A percentile compares a stretch with the other conserved stretches of the same genome.
Evolutionary conservation across 2,113 vertebrate genomes (phyloP).

Genomic region (Anarhynchus alexandrinus): DNA sequence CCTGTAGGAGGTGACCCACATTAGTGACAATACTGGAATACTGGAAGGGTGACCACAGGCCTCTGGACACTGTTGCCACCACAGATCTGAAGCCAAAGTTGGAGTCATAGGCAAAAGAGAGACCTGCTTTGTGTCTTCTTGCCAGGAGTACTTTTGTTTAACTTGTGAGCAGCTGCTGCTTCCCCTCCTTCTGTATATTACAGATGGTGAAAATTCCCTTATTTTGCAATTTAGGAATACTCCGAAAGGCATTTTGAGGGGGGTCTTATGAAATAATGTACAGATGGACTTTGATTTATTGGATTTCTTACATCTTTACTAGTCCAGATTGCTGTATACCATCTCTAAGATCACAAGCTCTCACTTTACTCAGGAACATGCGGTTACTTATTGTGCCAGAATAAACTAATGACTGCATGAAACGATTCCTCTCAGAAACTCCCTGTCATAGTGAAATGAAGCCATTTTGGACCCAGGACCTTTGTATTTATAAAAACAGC

Average conservation of each 20-base stretch:
- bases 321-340: background rate
- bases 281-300: background rate
- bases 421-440: slow-evolving; percentile 5
- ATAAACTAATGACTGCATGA: slow-evolving; percentile 17
- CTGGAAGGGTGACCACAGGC: background rate
- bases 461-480: background rate
- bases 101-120: background rate
- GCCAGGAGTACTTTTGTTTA: background rate
- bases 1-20: background rate
- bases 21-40: background rate
- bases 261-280: background rate
- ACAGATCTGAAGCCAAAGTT: background rate
- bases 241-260: background rate
- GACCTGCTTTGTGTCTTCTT: background rate
- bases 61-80: background rate
- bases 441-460: background rate
- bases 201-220: background rate
- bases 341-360: background rate
- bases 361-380: background rate
- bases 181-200: background rate
- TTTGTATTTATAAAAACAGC: slow-evolving; percentile 1
- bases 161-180: background rate
- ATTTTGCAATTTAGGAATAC: slow-evolving; percentile 16
- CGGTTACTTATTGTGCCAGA: background rate
- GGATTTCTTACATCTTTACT: background rate